These are phyloP conservation scores for Brienomyrus longianalis DNA, from an alignment of 2,113 vertebrate genomes.

Conservation along the genomic window DNA sequence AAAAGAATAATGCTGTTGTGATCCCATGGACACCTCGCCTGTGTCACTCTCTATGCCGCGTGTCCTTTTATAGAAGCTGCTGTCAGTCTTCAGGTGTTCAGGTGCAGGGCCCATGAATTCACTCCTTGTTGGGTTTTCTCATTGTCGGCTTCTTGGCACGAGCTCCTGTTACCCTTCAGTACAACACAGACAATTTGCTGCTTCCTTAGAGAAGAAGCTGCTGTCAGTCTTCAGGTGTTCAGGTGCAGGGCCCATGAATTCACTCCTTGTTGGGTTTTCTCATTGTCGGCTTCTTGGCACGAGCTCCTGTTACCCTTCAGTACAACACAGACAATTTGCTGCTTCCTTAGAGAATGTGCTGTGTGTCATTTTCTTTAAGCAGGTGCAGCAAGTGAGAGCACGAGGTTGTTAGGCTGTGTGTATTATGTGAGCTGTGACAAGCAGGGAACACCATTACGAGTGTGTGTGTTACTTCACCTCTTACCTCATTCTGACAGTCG, in stretches of 20 bases:
- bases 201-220: not conserved
- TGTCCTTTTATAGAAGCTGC: not conserved
- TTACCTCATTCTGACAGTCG: not conserved
- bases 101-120: not conserved
- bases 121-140: not conserved
- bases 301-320: not conserved
- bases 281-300: not conserved
- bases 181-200: not conserved
- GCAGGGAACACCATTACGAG: not conserved
- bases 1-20: not conserved
- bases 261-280: not conserved
- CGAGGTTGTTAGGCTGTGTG: conserved; percentile 11
- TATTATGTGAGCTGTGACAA: not conserved
- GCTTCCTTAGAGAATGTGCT: not conserved
- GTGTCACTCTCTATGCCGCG: not conserved
- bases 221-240: not conserved
- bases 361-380: not conserved
- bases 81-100: not conserved
- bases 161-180: not conserved
- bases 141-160: not conserved
- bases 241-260: not conserved
- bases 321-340: not conserved
- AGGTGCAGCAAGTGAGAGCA: not conserved
- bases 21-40: not conserved
- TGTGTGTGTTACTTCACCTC: not conserved